Evolutionary conservation across 1,140 invertebrate species (phyloP), one percentile per base, ranked within the genome.

Genomic region (Euglossa dilemma): DNA sequence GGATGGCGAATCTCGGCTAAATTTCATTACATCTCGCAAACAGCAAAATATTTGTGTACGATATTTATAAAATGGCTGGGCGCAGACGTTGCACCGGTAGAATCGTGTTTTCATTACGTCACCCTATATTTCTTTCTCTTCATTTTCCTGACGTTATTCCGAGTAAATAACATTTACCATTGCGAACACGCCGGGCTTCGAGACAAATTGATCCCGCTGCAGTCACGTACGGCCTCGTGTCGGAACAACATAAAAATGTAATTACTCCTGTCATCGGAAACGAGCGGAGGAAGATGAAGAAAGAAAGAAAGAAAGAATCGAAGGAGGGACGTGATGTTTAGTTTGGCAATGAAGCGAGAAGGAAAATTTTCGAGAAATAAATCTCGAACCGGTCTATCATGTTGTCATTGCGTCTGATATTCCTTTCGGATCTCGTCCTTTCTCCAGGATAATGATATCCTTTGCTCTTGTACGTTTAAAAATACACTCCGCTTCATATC

Each of bases 201-300:
- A 74, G 78, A 90, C 88, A 90, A 90, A 90, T 91, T 91, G 90
- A 89, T 90, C 89, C 80, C 76, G 76, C 83, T 86, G 86, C 83
- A 88, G 87, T 89, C 86, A 91, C 87, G 89, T 89, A 88, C 80
- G 74, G 73, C 70, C 76, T 81, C 86, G 80, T 87, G 85, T 86
- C 87, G 89, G 82, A 90, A 87, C 86, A 86, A 90, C 87, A 90
- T 91, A 90, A 90, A 91, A 89, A 89, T 90, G 84, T 88, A 90
- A 91, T 91, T 91, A 91, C 89, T 84, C 81, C 86, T 89, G 90
- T 90, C 89, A 91, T 91, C 84, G 86, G 79, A 56, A 88, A 89
- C 80, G 85, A 85, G 83, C 69, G 72, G 28, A 85, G 63, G 78
- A 75, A 78, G 69, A 45, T 18, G 64, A 57, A 20, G 56, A 18